Base-by-base conservation (phyloP, 1,140 invertebrate genomes). In the Atopsyche davidsoni region DNA sequence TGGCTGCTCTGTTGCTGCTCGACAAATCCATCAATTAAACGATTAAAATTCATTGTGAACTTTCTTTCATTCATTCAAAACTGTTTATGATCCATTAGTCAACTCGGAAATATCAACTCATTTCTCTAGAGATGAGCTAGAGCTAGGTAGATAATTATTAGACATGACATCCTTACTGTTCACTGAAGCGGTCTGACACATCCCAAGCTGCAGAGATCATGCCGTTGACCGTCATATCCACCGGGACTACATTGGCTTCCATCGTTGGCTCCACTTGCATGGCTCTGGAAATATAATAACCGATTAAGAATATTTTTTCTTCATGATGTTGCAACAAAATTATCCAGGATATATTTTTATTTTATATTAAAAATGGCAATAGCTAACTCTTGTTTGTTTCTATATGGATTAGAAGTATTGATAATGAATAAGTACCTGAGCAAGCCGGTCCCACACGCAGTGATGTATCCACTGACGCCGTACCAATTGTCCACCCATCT, bases 401-500 rank as follows among this genome's bases (percentile, higher is more conserved):
- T n/a, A n/a, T n/a, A n/a, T n/a, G n/a, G n/a, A n/a, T n/a, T n/a
- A n/a, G n/a, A n/a, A n/a, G n/a, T n/a, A n/a, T n/a, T n/a, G n/a
- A n/a, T n/a, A n/a, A n/a, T n/a, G 79, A 79, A 46, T 78, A n/a
- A 9, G n/a, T 36, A 55, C 57, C 57, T 58, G 10, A 58, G 13
- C 2, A 58, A 19, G 21, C 57, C 57, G 3, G 38, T 18, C n/a
- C 52, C 40, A 24, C 48, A 48, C 1, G 45, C 52, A 1, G 49
- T 49, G 3, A 55, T 38, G 18, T 40, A 55, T 21, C 82, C 89
- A 58, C 85, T 89, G 7, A 89, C 85, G 19, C 89, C 90, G 66
- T 92, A 92, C 66, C 88, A 77, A 62, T 93, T 94, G 61, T 94
- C 89, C 49, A 91, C 87, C 85, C 87, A 90, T 11, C 82, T 80